A percentile compares a stretch with the other conserved stretches of the same genome.
phyloP scores from a whole-genome alignment of 2,797 vertebrate genomes.

The Chlorospingus flavigularis region DNA sequence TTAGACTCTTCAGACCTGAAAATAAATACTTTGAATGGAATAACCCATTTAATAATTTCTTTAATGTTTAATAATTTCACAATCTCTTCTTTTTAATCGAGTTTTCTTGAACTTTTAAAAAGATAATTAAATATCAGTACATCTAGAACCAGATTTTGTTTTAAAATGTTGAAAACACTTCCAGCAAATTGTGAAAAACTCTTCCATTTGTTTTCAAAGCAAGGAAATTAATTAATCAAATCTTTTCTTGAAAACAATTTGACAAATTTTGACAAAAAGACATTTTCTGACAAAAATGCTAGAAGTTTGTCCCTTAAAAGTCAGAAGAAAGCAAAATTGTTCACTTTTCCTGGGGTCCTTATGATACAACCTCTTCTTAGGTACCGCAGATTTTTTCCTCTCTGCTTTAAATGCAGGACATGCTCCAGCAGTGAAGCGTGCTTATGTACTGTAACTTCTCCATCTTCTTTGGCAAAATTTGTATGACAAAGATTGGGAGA shows the following conservation, averaged over 20 bases:
- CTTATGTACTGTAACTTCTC: not conserved
- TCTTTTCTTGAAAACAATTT: not conserved
- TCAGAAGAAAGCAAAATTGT: not conserved
- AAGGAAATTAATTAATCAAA: not conserved
- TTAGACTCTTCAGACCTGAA: not conserved
- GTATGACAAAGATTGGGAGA: not conserved
- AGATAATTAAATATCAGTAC: not conserved
- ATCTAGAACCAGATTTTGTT: not conserved
- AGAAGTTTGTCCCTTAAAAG: not conserved
- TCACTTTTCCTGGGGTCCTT: not conserved
- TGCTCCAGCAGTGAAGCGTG: fast-evolving
- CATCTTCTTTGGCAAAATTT: not conserved
- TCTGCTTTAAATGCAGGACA: not conserved
- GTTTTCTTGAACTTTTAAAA: not conserved
- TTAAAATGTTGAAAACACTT: not conserved
- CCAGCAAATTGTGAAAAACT: not conserved
- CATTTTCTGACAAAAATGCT: not conserved
- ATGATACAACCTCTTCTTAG: not conserved
- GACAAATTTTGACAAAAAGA: not conserved
- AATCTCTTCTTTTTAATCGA: not conserved
- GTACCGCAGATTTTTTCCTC: fast-evolving
- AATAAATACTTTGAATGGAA: not conserved
- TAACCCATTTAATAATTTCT: not conserved
- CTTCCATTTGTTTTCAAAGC: not conserved
- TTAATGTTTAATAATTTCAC: not conserved